Evolutionary conservation across 2,888 invertebrate genomes (phyloP).

Genomic region (Pheosia tremula): DNA sequence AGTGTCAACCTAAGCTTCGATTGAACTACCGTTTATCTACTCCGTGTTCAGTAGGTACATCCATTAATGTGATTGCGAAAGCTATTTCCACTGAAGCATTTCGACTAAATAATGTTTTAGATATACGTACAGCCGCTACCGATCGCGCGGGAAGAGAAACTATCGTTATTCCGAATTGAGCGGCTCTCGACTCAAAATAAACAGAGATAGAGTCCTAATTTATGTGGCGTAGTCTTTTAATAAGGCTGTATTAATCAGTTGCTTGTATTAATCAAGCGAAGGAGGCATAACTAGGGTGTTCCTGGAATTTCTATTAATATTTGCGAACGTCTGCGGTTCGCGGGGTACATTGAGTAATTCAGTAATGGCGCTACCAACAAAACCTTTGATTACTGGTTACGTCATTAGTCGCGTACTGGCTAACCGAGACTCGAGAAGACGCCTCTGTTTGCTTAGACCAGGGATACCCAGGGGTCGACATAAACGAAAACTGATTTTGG

Average conservation of each 20-base stretch:
- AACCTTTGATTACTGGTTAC: too few relatives aligned
- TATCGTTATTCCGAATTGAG: constrained; percentile 7
- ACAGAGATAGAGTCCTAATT: background rate
- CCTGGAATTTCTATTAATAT: constrained; percentile 19
- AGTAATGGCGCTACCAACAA: too few relatives aligned
- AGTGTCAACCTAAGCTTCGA: too few relatives aligned
- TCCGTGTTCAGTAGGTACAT: constrained; percentile 11
- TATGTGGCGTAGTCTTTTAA: constrained; percentile 5
- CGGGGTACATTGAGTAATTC: background rate
- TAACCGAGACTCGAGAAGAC: too few relatives aligned
- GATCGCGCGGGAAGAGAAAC: constrained; percentile 19
- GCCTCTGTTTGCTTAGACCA: too few relatives aligned
- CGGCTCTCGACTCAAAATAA: constrained; percentile 15
- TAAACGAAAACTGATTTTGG: too few relatives aligned
- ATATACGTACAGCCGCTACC: constrained; percentile 22
- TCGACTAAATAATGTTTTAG: constrained; percentile 21
- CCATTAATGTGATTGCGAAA: constrained; percentile 36
- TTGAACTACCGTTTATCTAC: constrained; percentile 9
- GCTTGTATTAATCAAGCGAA: constrained; percentile 19
- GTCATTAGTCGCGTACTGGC: too few relatives aligned
- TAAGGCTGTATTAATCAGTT: constrained; percentile 22
- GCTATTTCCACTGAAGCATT: constrained; percentile 25
- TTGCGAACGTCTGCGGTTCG: constrained; percentile 17
- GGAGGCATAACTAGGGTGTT: constrained; percentile 18
- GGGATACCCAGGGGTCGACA: too few relatives aligned